Conservation (phyloP, 2,888 invertebrate species). For the Coelopa pilipes region DNA sequence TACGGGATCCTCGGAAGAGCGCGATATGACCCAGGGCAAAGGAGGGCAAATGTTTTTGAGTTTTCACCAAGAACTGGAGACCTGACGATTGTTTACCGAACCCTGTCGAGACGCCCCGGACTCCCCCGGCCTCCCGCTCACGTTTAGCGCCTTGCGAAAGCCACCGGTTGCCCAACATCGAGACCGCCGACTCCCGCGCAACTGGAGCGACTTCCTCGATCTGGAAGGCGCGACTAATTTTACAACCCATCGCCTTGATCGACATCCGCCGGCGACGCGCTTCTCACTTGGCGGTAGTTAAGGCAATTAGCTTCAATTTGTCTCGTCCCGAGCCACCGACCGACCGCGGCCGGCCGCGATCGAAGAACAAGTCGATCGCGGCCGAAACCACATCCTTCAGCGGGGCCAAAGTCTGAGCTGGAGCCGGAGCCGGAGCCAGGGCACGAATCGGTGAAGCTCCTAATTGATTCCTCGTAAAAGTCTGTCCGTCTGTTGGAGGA, state of each 20-base stretch:
- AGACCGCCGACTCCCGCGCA: background rate
- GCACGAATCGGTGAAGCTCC: conserved; percentile 9
- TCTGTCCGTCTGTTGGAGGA: conserved; percentile 16
- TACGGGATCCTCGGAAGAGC: no score
- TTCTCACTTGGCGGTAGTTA: conserved; percentile 36
- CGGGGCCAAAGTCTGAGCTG: conserved; percentile 20
- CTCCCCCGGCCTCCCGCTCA: no score
- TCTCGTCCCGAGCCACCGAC: background rate
- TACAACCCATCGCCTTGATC: conserved; percentile 10
- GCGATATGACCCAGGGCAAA: no score
- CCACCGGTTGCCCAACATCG: no score
- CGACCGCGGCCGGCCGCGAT: background rate
- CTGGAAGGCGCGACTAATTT: background rate
- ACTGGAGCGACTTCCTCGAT: background rate
- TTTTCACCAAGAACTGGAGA: no score
- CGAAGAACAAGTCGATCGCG: no score
- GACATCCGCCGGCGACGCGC: conserved; percentile 41
- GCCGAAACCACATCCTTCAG: background rate
- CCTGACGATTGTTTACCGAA: no score
- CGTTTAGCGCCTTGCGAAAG: no score
- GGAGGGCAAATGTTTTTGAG: no score
- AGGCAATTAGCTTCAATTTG: conserved; percentile 43
- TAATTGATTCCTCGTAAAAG: conserved; percentile 35
- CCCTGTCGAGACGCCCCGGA: no score
- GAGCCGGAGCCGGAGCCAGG: no score